These are phyloP conservation scores for Epirrhoe tristata DNA, from an alignment of 2,888 invertebrate genomes.

Conservation along the genomic window DNA sequence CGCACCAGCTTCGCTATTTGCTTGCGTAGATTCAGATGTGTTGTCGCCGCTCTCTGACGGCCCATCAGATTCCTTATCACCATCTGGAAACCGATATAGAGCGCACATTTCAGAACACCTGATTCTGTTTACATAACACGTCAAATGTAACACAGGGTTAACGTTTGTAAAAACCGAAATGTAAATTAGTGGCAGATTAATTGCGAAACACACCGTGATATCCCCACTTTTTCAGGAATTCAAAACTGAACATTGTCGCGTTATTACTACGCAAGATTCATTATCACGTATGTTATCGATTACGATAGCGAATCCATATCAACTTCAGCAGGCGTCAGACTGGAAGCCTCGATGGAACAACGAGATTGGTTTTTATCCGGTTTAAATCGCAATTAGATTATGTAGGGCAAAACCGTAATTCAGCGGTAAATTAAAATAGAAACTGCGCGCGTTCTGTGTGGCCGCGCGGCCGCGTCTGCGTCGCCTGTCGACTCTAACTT, in stretches of 20 bases:
- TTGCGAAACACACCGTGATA: slow-evolving; percentile 72
- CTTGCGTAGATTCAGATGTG: slow-evolving; percentile 79
- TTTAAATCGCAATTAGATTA: slow-evolving; percentile 51
- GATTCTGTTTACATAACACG: slow-evolving; percentile 53
- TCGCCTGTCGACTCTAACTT: slow-evolving; percentile 59
- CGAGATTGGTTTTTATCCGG: slow-evolving; percentile 52
- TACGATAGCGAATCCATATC: slow-evolving; percentile 69
- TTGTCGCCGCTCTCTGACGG: slow-evolving; percentile 83
- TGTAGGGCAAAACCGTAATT: slow-evolving; percentile 51
- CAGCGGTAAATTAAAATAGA: slow-evolving; percentile 60
- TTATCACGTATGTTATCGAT: slow-evolving; percentile 68
- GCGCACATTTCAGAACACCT: slow-evolving; percentile 50
- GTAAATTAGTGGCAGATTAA: slow-evolving; percentile 28
- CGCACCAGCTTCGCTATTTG: slow-evolving; percentile 67
- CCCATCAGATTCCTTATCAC: slow-evolving; percentile 82
- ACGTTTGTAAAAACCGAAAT: slow-evolving; percentile 8
- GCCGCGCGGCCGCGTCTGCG: slow-evolving; percentile 66
- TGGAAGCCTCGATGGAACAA: slow-evolving; percentile 36
- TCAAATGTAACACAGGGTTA: slow-evolving; percentile 23
- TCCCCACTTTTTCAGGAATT: slow-evolving; percentile 76
- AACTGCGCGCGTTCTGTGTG: slow-evolving; percentile 58
- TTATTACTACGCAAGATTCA: slow-evolving; percentile 60
- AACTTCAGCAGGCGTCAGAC: slow-evolving; percentile 41
- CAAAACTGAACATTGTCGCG: slow-evolving; percentile 79
- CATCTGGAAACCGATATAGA: slow-evolving; percentile 69